Evolutionary conservation across 1,140 invertebrate species (phyloP).

Genomic region (Calephelis virginiensis): DNA sequence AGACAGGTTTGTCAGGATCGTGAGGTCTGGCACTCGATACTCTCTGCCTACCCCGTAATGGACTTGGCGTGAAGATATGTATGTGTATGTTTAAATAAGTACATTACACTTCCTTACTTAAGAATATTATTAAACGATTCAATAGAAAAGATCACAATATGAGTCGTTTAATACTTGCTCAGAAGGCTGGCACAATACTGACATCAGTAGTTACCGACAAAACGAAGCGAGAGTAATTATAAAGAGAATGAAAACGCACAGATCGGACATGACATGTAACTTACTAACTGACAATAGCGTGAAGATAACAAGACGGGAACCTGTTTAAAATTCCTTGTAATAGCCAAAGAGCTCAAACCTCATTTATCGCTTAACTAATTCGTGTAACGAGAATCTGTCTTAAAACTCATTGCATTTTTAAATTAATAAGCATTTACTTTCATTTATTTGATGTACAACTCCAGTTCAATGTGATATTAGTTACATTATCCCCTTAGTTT

Average conservation of each 20-base stretch:
- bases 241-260: slow-evolving; percentile 62
- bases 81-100: no score
- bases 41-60: no score
- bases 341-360: not conserved
- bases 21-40: no score
- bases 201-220: slow-evolving; percentile 45
- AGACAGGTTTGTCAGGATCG: no score
- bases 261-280: slow-evolving; percentile 55
- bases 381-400: no score
- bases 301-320: slow-evolving; percentile 73
- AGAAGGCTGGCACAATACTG: slow-evolving; percentile 31
- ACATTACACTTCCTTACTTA: no score
- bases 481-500: no score
- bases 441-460: no score
- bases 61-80: no score
- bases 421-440: no score
- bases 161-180: slow-evolving; percentile 16
- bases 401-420: no score
- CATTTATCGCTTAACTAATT: not conserved
- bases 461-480: no score
- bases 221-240: slow-evolving; percentile 62
- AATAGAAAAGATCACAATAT: slow-evolving; percentile 14
- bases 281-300: slow-evolving; percentile 64
- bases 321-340: slow-evolving; percentile 72
- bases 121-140: not conserved